These are phyloP conservation scores for Aphelocoma californica DNA, from an alignment of 2,797 vertebrate genomes.

Conservation along the genomic window DNA sequence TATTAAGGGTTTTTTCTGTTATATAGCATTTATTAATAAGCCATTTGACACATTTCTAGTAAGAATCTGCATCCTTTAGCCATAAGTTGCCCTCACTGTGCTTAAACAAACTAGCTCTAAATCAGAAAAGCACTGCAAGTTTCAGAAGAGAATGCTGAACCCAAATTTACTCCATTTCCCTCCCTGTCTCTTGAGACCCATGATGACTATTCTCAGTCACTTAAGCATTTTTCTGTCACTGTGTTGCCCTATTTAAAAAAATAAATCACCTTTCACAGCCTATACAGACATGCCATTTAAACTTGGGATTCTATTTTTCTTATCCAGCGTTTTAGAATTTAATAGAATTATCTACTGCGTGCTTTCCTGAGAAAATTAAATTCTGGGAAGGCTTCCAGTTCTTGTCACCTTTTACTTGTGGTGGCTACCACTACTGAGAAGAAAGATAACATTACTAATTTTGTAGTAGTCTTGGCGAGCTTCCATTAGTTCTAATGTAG, in stretches of 20 bases:
- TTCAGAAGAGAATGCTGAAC: constrained; percentile 7
- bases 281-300: background rate
- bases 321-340: background rate
- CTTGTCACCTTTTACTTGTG: background rate
- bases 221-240: constrained; percentile 12
- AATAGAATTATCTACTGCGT: constrained; percentile 32
- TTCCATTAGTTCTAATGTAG: background rate
- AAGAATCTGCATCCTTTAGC: background rate
- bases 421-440: background rate
- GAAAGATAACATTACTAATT: background rate
- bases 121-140: background rate
- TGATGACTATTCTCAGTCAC: background rate
- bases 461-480: background rate
- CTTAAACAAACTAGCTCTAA: constrained; percentile 22
- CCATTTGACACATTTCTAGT: background rate
- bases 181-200: background rate
- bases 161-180: constrained; percentile 7
- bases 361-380: constrained; percentile 22
- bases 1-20: background rate
- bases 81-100: background rate
- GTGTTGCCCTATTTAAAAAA: background rate
- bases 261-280: background rate
- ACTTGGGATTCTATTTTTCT: constrained; percentile 19
- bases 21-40: background rate
- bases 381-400: constrained; percentile 33